These are phyloP conservation scores for Trachelus stipa DNA, from an alignment of 2,888 invertebrate species.

Conservation along the genomic window DNA sequence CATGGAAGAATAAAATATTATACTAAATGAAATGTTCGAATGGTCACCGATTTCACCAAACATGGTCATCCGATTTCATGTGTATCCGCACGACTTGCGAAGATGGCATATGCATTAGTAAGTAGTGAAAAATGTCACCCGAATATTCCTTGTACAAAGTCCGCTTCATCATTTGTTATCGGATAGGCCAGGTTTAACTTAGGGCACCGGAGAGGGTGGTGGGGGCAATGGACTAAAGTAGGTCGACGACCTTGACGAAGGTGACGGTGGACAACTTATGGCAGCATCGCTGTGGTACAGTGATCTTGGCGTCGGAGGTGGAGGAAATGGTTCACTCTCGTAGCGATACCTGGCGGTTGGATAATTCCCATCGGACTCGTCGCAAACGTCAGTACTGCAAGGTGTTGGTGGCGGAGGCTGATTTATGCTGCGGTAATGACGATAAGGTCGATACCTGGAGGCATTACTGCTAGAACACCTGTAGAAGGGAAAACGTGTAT, in stretches of 20 bases:
- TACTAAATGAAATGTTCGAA: slow-evolving; percentile 12
- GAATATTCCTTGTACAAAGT: background rate
- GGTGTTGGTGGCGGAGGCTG: slow-evolving; percentile 95
- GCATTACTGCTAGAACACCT: slow-evolving; percentile 69
- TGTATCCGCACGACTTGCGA: background rate
- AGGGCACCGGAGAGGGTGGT: slow-evolving; percentile 85
- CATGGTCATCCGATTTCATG: slow-evolving; percentile 17
- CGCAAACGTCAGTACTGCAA: slow-evolving; percentile 93
- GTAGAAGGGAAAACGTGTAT: background rate
- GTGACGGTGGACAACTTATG: slow-evolving; percentile 73
- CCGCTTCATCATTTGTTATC: background rate
- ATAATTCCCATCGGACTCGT: slow-evolving; percentile 85
- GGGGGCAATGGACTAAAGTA: slow-evolving; percentile 86
- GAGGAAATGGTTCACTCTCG: slow-evolving; percentile 79
- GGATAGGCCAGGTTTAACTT: slow-evolving; percentile 17
- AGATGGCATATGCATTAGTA: background rate
- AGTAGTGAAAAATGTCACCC: background rate
- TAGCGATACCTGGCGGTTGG: slow-evolving; percentile 73
- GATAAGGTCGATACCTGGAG: slow-evolving; percentile 77
- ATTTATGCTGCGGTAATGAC: slow-evolving; percentile 81
- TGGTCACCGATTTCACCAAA: background rate
- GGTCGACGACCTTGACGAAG: slow-evolving; percentile 81
- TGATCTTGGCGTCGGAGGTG: slow-evolving; percentile 81
- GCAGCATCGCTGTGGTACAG: slow-evolving; percentile 79
- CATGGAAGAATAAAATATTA: slow-evolving; percentile 24